A percentile compares a stretch with the other conserved stretches of the same genome.
Evolutionary conservation across 2,888 invertebrate genomes (phyloP).

Genomic region (Oeneis ivallda): DNA sequence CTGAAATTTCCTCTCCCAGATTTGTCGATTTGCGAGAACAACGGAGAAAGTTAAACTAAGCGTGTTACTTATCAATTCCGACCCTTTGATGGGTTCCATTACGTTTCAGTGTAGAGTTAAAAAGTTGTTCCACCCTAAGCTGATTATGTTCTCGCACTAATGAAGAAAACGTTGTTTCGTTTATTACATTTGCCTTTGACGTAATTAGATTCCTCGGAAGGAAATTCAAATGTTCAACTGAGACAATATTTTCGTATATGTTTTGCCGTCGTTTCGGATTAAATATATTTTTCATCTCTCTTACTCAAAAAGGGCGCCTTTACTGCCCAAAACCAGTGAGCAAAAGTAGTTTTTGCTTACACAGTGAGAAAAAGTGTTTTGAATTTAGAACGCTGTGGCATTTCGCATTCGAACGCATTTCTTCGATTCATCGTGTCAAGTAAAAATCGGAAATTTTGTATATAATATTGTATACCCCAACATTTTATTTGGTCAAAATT

Average conservation of each 20-base stretch:
- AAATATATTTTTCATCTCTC: too few species aligned
- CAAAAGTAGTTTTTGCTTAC: too few species aligned
- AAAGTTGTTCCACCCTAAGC: slow-evolving; percentile 17
- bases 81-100: slow-evolving; percentile 21
- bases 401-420: too few species aligned
- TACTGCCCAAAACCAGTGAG: too few species aligned
- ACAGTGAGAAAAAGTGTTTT: too few species aligned
- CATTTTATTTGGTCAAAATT: too few species aligned
- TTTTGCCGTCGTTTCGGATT: too few species aligned
- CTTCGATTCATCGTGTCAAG: too few species aligned
- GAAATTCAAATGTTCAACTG: not conserved
- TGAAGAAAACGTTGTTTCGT: slow-evolving; percentile 8
- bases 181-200: not conserved
- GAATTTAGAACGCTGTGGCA: too few species aligned
- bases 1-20: slow-evolving; percentile 13
- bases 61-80: slow-evolving; percentile 28
- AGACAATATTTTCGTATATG: not conserved
- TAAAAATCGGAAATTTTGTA: too few species aligned
- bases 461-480: too few species aligned
- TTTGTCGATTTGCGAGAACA: slow-evolving; percentile 30
- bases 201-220: not conserved
- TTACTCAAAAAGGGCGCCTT: too few species aligned
- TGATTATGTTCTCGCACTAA: slow-evolving; percentile 11
- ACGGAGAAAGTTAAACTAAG: slow-evolving; percentile 26
- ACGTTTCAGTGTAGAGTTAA: slow-evolving; percentile 15